Base-by-base conservation (phyloP, 2,888 invertebrate genomes). In the Erebia ligea region DNA sequence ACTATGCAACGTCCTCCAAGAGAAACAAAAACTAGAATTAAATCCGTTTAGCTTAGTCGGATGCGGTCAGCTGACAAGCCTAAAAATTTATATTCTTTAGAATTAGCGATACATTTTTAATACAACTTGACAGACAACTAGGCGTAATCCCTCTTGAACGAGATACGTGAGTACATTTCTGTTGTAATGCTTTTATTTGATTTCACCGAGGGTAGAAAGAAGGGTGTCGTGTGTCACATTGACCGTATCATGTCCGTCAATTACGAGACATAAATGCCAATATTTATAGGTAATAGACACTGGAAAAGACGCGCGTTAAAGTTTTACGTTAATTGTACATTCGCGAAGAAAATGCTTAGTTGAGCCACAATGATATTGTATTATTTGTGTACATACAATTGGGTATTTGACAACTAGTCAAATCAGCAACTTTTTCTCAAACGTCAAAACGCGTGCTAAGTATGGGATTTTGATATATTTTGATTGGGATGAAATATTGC, bases 181-280 rank as follows among this genome's bases (percentile, higher is more conserved):
- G 65, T 70, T 69, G 81, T 86, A 84, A 87, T 87, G 81, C 81
- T 88, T 86, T 89, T 90, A 90, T 90, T 88, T 84, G 87, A 88
- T 89, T 85, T 81, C 78, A 79, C 78, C 81, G 81, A 86, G 89
- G 67, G 88, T 82, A 81, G 77, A 81, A 79, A 73, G 71, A 70
- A 77, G 87, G 86, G 86, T 85, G 85, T 86, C 80, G 75, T 80
- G 79, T 86, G 90, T 90, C 90, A 84, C 83, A 85, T 87, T 85
- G 86, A 83, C 86, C 86, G 84, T 84, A 84, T 85, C 85, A 81
- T 85, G 82, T 81, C 83, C 82, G 85, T 86, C 86, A 87, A 87
- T 89, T 88, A 87, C 81, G 85, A 83, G 75, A 83, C 80, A 85
- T 86, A 83, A 81, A 84, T 78, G 86, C 77, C 85, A 85, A 86